Percentiles rank a stretch among this genome's conserved stretches.
Evolutionary conservation across 2,888 invertebrate genomes (phyloP).

Genomic region (Tethea ocularis): DNA sequence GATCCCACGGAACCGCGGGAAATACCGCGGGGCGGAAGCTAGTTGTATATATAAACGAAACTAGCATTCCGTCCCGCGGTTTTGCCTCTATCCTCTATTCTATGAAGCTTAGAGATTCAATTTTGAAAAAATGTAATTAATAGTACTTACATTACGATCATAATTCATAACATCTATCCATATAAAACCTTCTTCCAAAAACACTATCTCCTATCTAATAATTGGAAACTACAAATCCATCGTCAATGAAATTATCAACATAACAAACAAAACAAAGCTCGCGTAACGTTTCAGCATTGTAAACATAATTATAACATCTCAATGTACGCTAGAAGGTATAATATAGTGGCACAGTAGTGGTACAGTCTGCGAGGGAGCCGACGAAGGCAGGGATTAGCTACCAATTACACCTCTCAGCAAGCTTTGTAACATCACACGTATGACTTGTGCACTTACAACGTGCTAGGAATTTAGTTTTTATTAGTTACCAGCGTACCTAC

Average conservation of each 20-base stretch:
- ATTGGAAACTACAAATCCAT: no score
- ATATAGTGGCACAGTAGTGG: constrained; percentile 18
- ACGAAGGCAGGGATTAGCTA: constrained; percentile 70
- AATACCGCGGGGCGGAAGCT: no score
- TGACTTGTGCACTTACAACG: constrained; percentile 45
- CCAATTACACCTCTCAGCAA: constrained; percentile 67
- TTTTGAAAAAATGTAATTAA: no score
- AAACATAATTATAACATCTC: constrained; percentile 10
- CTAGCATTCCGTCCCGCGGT: no score
- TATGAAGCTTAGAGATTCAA: no score
- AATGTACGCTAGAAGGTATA: background rate
- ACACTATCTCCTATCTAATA: no score
- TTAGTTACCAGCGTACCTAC: background rate
- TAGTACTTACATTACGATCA: no score
- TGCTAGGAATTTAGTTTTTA: constrained; percentile 37
- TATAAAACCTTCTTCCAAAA: no score
- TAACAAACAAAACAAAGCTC: background rate
- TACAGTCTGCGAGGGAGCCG: constrained; percentile 47
- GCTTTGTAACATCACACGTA: constrained; percentile 40
- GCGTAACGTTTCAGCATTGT: background rate
- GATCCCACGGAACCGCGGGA: no score
- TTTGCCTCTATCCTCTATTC: no score
- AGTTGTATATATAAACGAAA: no score
- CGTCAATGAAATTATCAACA: background rate
- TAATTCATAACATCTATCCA: no score